Base-by-base conservation (phyloP, 53 echinoderm and acorn worm species). In the Stichopus horrens region DNA sequence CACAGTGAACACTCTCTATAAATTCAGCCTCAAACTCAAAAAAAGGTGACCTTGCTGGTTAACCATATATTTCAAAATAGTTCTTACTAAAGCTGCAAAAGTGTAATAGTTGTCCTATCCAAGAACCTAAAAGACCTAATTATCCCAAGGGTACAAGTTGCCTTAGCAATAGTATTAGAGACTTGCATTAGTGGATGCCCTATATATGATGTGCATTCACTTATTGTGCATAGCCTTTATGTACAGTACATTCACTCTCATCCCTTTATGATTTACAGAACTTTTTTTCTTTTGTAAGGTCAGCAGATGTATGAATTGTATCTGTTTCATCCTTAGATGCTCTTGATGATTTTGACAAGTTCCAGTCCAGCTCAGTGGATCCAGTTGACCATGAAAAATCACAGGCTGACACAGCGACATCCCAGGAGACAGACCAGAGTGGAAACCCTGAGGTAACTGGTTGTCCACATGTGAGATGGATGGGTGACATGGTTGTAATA, bases 331-430 rank as follows among this genome's bases (percentile, higher is more conserved):
- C 8, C 19, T 68, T 68, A 80, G 80, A 58, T 80, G 80, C 80
- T 19, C 56, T 80, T 57, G 80, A 53, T n/a, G 80, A 80, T 53
- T 80, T 80, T 80, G 80, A 80, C 58, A 80, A 80, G 21, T 80
- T 57, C 58, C 80, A 80, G 58, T 80, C 80, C 8, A 80, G 80
- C 56, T 21, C 56, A 55, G 80, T 80, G 56, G 80, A 80, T 22
- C 56, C 80, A 55, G 80, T 55, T 6, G 58, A 19, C 8, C 80
- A 80, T n/a, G 80, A 80, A 80, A 9, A 18, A 7, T 5, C 80
- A 57, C 7, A 53, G 22, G 21, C 52, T 8, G n/a, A 7, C 5
- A 80, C 80, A 80, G 21, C 55, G 53, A 55, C 56, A 22, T 18
- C 7, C 55, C 54, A 53, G 57, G 80, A 56, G 18, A 57, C 57